Evolutionary conservation across 2,113 vertebrate genomes (phyloP).

Genomic region (Saguinus imperator): DNA sequence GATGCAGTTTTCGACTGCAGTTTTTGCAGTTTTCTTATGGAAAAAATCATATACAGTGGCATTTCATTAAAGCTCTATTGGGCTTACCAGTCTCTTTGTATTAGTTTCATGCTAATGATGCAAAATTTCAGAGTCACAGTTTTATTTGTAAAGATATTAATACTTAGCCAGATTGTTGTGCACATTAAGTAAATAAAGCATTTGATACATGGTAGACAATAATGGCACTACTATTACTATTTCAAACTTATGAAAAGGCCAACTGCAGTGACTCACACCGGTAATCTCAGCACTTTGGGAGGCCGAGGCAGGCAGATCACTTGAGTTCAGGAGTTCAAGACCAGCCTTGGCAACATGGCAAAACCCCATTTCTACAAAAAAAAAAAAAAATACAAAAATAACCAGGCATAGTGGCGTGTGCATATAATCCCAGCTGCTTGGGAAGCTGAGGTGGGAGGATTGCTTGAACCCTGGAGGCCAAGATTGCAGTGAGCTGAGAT

Average conservation of each 20-base stretch:
- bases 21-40: not conserved
- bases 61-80: not conserved
- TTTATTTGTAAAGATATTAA: not conserved
- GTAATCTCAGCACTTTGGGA: too few species aligned
- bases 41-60: not conserved
- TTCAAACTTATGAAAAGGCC: not conserved
- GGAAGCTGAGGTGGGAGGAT: too few species aligned
- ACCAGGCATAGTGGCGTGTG: too few species aligned
- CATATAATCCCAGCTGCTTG: too few species aligned
- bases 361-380: too few species aligned
- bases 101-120: not conserved
- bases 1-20: not conserved
- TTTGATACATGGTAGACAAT: not conserved
- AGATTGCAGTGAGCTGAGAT: too few species aligned
- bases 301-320: too few species aligned
- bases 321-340: too few species aligned
- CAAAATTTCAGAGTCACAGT: not conserved
- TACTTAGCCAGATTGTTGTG: not conserved
- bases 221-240: not conserved
- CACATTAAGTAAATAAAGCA: not conserved
- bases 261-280: too few species aligned
- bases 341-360: too few species aligned
- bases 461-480: too few species aligned
- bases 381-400: too few species aligned
- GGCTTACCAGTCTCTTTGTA: not conserved